These are phyloP conservation scores for Pseudomyrmex dendroicus DNA, from an alignment of 1,140 invertebrate species.

Conservation along the genomic window DNA sequence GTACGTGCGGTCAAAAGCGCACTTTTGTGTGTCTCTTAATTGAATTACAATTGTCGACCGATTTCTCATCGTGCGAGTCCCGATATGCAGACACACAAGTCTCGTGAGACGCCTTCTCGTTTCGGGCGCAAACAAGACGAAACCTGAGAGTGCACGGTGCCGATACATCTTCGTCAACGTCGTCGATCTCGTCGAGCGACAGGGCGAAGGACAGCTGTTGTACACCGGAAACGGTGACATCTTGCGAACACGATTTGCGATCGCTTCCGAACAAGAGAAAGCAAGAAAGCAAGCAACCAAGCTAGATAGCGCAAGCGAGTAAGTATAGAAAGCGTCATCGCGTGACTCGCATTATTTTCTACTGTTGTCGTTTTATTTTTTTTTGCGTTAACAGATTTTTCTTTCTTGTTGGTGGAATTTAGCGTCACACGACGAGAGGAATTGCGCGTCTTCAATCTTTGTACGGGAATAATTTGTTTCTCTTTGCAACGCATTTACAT, in stretches of 20 bases:
- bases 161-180: constrained; percentile 64
- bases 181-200: constrained; percentile 54
- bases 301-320: background rate
- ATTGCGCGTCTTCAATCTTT: constrained; percentile 41
- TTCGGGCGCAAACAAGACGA: constrained; percentile 20
- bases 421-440: constrained; percentile 3
- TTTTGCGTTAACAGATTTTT: constrained; percentile 33
- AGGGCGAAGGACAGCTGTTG: constrained; percentile 70
- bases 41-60: background rate
- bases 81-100: background rate
- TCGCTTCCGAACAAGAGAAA: constrained; percentile 17
- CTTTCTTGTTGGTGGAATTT: constrained; percentile 5
- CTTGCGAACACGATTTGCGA: constrained; percentile 71
- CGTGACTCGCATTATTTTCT: constrained; percentile 66
- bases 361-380: constrained; percentile 43
- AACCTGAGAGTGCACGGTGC: constrained; percentile 36
- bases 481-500: background rate
- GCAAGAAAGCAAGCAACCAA: constrained; percentile 11
- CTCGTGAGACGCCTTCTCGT: constrained; percentile 4
- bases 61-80: constrained; percentile 1
- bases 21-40: background rate
- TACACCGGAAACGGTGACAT: constrained; percentile 71
- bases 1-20: background rate
- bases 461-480: constrained; percentile 40
- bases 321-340: constrained; percentile 37